These are phyloP conservation scores for Dolichotis patagonum DNA, from an alignment of 2,113 vertebrate genomes.

Conservation along the genomic window DNA sequence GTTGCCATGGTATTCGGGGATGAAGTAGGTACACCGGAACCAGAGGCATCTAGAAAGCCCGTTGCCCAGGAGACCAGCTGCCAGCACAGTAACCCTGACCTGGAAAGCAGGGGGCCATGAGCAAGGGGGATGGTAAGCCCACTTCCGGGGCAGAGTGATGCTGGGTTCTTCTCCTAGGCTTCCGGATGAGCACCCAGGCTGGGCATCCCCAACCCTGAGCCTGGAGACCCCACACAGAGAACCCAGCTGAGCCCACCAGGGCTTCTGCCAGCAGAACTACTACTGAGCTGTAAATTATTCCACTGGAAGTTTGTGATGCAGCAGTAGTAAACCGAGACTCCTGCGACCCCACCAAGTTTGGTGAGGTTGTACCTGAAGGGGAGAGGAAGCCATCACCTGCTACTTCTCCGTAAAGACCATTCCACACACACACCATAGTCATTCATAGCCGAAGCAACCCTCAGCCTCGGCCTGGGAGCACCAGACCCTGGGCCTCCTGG, in stretches of 20 bases:
- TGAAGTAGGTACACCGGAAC: background rate
- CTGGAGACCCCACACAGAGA: background rate
- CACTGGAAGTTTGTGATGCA: background rate
- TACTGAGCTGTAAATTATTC: background rate
- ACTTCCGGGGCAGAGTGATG: background rate
- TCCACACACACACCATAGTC: no score
- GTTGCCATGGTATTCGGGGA: background rate
- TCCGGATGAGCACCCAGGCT: background rate
- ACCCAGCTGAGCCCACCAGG: background rate
- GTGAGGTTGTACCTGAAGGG: background rate
- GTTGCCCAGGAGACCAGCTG: background rate
- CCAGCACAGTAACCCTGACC: background rate
- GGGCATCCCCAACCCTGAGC: background rate
- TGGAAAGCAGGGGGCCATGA: background rate
- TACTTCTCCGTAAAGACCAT: background rate
- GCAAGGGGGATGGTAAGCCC: background rate
- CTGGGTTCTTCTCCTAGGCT: background rate
- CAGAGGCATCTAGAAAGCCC: background rate
- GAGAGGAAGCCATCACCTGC: background rate
- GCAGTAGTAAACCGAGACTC: background rate
- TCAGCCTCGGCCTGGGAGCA: background rate
- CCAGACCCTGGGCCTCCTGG: background rate
- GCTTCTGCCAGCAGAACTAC: background rate
- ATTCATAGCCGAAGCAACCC: background rate
- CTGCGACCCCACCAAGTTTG: no score